These are phyloP conservation scores for Aldrovandia affinis DNA, from an alignment of 2,797 vertebrate species.

Conservation along the genomic window DNA sequence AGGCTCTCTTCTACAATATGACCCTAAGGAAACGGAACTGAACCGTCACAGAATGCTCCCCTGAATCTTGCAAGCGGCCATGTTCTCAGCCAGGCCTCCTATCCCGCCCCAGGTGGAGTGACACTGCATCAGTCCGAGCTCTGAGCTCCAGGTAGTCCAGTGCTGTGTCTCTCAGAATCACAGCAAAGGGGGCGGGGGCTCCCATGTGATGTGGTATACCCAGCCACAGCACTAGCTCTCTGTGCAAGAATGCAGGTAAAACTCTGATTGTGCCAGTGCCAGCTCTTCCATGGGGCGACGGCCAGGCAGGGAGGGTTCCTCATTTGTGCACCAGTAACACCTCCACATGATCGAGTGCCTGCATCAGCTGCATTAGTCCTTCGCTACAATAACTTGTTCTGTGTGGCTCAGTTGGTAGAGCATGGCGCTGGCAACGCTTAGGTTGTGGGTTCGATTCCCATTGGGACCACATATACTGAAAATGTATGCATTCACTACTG, in stretches of 20 bases:
- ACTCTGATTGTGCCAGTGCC: background rate
- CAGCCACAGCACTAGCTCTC: background rate
- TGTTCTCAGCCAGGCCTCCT: background rate
- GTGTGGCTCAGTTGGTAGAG: too few species aligned
- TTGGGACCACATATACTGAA: too few species aligned
- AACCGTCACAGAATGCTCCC: background rate
- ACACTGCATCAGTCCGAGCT: background rate
- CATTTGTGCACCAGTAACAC: too few species aligned
- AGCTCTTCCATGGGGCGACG: background rate
- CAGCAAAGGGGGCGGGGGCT: background rate
- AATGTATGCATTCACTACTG: too few species aligned
- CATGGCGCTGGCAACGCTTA: too few species aligned
- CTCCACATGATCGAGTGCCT: too few species aligned
- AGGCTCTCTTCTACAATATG: background rate
- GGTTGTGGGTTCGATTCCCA: too few species aligned
- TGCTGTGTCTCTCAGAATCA: background rate
- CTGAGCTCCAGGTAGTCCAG: background rate
- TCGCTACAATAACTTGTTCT: too few species aligned
- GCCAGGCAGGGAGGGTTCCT: too few species aligned
- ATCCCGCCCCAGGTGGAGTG: background rate
- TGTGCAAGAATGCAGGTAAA: background rate
- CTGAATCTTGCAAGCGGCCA: background rate
- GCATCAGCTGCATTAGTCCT: too few species aligned
- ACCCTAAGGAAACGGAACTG: background rate
- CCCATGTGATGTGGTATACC: background rate